These are phyloP conservation scores for Cacoxenus indagator DNA, from an alignment of 2,888 invertebrate species.

Conservation along the genomic window DNA sequence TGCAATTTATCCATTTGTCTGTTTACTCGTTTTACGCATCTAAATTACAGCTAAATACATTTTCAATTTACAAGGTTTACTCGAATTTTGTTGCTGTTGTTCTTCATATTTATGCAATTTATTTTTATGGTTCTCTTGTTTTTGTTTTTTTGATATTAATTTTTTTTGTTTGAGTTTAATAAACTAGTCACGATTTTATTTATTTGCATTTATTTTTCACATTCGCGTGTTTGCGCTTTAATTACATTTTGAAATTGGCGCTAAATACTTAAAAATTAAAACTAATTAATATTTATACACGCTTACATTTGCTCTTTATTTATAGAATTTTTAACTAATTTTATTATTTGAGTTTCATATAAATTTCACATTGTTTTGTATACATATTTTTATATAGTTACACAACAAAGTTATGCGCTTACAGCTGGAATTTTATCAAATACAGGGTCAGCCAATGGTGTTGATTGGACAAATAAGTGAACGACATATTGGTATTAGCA, in stretches of 20 bases:
- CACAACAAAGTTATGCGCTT: slow-evolving; percentile 50
- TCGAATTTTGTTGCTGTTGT: slow-evolving; percentile 24
- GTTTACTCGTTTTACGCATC: slow-evolving; percentile 28
- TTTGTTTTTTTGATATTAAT: background rate
- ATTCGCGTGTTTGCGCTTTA: slow-evolving; percentile 48
- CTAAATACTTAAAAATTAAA: slow-evolving; percentile 47
- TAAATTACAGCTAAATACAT: slow-evolving; percentile 22
- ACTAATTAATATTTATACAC: slow-evolving; percentile 34
- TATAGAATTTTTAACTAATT: slow-evolving; percentile 12
- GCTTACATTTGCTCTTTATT: background rate
- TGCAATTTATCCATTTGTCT: slow-evolving; percentile 38
- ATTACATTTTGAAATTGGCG: slow-evolving; percentile 52
- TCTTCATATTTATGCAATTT: slow-evolving; percentile 35
- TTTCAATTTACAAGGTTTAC: slow-evolving; percentile 34
- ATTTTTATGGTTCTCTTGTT: slow-evolving; percentile 31
- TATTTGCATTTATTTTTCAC: slow-evolving; percentile 1
- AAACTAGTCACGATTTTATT: slow-evolving; percentile 34
- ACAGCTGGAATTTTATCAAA: background rate
- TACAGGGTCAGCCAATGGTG: too few species aligned
- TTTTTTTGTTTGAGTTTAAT: slow-evolving; percentile 41
- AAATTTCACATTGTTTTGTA: slow-evolving; percentile 47
- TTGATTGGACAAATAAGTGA: background rate
- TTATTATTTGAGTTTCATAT: slow-evolving; percentile 27
- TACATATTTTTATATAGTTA: slow-evolving; percentile 57
- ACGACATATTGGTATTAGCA: too few species aligned